A percentile compares a stretch with the other conserved stretches of the same genome.
Evolutionary conservation across 2,888 invertebrate species (phyloP).

Genomic region (Brenthis daphne): DNA sequence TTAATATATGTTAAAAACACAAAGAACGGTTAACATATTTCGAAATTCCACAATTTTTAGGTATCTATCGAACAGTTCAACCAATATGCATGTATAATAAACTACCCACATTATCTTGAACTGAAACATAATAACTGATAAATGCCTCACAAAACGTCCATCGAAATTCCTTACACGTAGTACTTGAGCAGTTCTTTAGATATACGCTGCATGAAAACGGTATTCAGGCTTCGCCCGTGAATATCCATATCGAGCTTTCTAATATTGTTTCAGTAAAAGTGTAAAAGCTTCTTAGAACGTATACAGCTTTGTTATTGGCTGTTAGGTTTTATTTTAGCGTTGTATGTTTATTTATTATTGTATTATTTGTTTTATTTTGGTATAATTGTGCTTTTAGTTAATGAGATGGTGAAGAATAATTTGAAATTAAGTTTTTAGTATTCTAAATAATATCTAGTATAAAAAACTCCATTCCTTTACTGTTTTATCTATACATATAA

Average conservation of each 20-base stretch:
- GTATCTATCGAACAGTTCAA: too few relatives aligned
- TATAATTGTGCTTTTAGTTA: too few relatives aligned
- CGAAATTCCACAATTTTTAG: too few relatives aligned
- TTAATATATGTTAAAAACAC: too few relatives aligned
- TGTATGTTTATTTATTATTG: background rate
- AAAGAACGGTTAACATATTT: too few relatives aligned
- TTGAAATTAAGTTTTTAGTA: too few relatives aligned
- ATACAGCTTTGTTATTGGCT: conserved; percentile 1
- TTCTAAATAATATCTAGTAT: too few relatives aligned
- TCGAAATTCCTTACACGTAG: conserved; percentile 35
- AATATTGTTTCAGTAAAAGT: conserved; percentile 5
- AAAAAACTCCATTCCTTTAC: too few relatives aligned
- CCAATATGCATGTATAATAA: too few relatives aligned
- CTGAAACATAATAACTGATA: conserved; percentile 11
- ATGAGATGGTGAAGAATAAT: too few relatives aligned
- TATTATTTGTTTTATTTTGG: too few relatives aligned
- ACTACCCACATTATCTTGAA: background rate
- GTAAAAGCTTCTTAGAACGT: conserved; percentile 1
- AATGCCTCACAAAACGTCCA: background rate
- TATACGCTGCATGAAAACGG: conserved; percentile 32
- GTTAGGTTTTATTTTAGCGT: conserved; percentile 1
- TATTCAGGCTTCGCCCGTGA: conserved; percentile 26
- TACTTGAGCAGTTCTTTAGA: conserved; percentile 32
- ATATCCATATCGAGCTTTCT: conserved; percentile 13
- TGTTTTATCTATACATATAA: too few relatives aligned